Evolutionary conservation across 2,113 vertebrate genomes (phyloP).

Genomic region (Rhinogobius similis): DNA sequence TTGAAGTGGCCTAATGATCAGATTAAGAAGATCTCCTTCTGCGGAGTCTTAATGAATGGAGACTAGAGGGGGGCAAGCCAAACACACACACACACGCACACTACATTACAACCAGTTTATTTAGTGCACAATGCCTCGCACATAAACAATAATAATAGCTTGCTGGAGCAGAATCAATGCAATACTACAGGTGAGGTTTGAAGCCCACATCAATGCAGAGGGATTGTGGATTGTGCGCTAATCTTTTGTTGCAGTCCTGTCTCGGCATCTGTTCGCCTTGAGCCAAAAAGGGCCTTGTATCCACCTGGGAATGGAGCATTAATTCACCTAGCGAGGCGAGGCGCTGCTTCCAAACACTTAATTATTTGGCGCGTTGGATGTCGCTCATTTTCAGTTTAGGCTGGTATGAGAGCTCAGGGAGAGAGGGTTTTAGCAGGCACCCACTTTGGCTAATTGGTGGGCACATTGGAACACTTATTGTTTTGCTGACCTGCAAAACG

Average conservation of each 20-base stretch:
- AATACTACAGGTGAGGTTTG: conserved; percentile 80
- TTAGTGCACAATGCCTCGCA: conserved; percentile 60
- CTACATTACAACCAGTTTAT: conserved; percentile 49
- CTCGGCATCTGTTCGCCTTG: conserved; percentile 77
- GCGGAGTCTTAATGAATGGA: conserved; percentile 78
- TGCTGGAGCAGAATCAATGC: conserved; percentile 72
- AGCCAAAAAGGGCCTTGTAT: conserved; percentile 59
- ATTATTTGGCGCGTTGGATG: conserved; percentile 50
- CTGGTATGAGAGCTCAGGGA: conserved; percentile 42
- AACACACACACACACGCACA: conserved; percentile 41
- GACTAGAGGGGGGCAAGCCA: conserved; percentile 32
- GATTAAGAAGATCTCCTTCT: conserved; percentile 82
- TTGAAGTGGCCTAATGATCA: conserved; percentile 82
- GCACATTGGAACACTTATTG: conserved; percentile 1
- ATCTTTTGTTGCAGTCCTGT: conserved; percentile 70
- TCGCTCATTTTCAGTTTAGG: conserved; percentile 49
- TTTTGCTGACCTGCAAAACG: conserved; percentile 7
- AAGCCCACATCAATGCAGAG: conserved; percentile 76
- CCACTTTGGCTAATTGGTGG: conserved; percentile 33
- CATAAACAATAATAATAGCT: conserved; percentile 67
- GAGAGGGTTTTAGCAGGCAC: conserved; percentile 2
- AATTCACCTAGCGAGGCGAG: conserved; percentile 64
- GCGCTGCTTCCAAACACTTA: conserved; percentile 64
- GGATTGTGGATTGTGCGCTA: conserved; percentile 50
- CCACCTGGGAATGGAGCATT: conserved; percentile 69